Percentiles rank a stretch among this genome's conserved stretches.
phyloP scores from a whole-genome alignment of 2,797 vertebrate genomes.

The Neopelma chrysocephalum region DNA sequence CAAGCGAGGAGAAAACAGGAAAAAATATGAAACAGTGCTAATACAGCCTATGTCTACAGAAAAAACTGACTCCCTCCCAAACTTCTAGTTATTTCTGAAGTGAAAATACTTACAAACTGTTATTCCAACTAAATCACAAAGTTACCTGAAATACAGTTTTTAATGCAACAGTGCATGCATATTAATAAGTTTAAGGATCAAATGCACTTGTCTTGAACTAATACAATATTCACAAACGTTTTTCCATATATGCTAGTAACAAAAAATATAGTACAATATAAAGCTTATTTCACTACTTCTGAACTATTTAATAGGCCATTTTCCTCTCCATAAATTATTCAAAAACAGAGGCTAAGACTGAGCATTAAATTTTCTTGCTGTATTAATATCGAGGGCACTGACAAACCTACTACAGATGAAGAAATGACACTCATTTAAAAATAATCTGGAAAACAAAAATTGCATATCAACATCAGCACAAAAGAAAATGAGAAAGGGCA shows the following conservation, averaged over 20 bases:
- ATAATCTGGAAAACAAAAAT: not conserved
- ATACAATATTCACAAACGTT: not conserved
- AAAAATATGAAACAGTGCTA: not conserved
- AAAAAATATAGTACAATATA: not conserved
- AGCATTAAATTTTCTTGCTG: not conserved
- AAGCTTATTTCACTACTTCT: not conserved
- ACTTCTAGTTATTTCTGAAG: not conserved
- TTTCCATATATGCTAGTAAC: not conserved
- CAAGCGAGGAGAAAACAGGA: not conserved
- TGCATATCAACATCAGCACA: not conserved
- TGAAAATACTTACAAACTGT: not conserved
- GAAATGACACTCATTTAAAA: not conserved
- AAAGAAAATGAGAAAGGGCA: not conserved
- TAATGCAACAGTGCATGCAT: not conserved
- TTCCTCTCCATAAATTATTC: not conserved
- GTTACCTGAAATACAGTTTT: not conserved
- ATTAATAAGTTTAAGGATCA: not conserved
- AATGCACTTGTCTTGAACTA: not conserved
- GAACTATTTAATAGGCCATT: not conserved
- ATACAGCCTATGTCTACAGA: not conserved
- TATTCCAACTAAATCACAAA: not conserved
- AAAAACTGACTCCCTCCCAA: not conserved
- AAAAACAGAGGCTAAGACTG: not conserved
- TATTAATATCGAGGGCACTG: not conserved
- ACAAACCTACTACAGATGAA: not conserved